phyloP scores from a whole-genome alignment of 2,113 vertebrate species.

The Rhinogobius similis region DNA sequence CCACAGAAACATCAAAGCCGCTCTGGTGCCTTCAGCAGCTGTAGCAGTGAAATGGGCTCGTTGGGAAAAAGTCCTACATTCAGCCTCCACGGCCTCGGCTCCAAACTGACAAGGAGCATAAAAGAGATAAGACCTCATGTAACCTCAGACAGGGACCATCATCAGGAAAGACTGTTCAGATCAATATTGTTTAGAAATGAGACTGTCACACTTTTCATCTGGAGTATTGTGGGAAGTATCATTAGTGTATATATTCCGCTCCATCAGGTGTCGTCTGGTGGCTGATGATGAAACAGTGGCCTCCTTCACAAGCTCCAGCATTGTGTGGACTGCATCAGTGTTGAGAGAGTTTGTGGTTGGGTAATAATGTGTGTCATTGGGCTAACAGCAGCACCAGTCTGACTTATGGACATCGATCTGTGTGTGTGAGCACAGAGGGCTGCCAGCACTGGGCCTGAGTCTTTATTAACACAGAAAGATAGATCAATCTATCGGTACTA shows the following conservation, averaged over 20 bases:
- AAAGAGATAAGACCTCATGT: constrained; percentile 51
- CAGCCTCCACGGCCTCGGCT: constrained; percentile 54
- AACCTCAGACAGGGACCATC: constrained; percentile 49
- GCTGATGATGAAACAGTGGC: constrained; percentile 5
- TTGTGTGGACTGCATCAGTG: background rate
- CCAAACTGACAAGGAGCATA: constrained; percentile 43
- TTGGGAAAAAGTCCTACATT: constrained; percentile 57
- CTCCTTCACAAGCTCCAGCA: constrained; percentile 1
- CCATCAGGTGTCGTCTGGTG: background rate
- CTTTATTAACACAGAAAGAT: constrained; percentile 60
- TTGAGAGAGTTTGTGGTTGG: background rate
- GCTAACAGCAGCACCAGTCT: constrained; percentile 44
- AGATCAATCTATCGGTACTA: constrained; percentile 52
- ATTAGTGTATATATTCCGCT: background rate
- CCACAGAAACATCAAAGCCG: constrained; percentile 71
- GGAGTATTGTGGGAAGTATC: background rate
- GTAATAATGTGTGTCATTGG: constrained; percentile 59
- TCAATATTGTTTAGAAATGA: constrained; percentile 21
- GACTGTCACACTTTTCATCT: background rate
- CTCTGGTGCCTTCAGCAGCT: constrained; percentile 56
- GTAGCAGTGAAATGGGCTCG: constrained; percentile 50
- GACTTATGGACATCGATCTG: constrained; percentile 67
- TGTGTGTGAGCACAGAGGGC: constrained; percentile 33
- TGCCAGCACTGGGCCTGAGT: constrained; percentile 37
- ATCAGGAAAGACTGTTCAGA: constrained; percentile 31